Percentiles rank a stretch among this genome's conserved stretches.
Evolutionary conservation across 2,888 invertebrate genomes (phyloP).

Genomic region (Stegana nigrithorax): DNA sequence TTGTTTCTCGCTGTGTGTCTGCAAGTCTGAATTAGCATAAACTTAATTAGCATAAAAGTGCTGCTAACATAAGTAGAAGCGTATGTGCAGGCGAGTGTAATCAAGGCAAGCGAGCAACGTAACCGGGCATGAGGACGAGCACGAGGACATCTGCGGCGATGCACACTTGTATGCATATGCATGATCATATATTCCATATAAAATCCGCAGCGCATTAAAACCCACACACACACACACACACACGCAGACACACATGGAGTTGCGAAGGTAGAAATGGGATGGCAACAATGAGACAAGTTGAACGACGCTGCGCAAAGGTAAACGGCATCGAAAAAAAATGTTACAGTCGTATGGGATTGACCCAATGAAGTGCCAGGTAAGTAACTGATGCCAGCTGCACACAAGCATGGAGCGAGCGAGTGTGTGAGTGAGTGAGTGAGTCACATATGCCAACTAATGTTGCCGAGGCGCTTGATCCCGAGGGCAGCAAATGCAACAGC

Average conservation of each 20-base stretch:
- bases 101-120: no score
- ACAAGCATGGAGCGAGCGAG: slow-evolving; percentile 25
- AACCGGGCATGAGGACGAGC: no score
- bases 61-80: slow-evolving; percentile 26
- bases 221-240: slow-evolving; percentile 28
- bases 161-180: slow-evolving; percentile 13
- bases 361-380: slow-evolving; percentile 50
- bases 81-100: no score
- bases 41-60: slow-evolving; percentile 59
- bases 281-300: slow-evolving; percentile 55
- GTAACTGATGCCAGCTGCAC: not conserved
- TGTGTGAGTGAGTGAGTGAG: slow-evolving; percentile 19
- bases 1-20: slow-evolving; percentile 50
- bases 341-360: slow-evolving; percentile 48
- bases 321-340: not conserved
- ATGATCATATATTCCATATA: slow-evolving; percentile 49
- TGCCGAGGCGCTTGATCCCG: slow-evolving; percentile 45
- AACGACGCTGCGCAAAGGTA: not conserved
- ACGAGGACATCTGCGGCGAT: slow-evolving; percentile 8
- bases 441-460: slow-evolving; percentile 21
- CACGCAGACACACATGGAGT: slow-evolving; percentile 23
- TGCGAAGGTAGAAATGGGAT: slow-evolving; percentile 34
- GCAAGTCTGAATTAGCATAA: slow-evolving; percentile 60
- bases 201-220: slow-evolving; percentile 59
- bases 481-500: slow-evolving; percentile 30